Evolutionary conservation across 2,888 invertebrate genomes (phyloP).

Genomic region (Endomychus coccineus): DNA sequence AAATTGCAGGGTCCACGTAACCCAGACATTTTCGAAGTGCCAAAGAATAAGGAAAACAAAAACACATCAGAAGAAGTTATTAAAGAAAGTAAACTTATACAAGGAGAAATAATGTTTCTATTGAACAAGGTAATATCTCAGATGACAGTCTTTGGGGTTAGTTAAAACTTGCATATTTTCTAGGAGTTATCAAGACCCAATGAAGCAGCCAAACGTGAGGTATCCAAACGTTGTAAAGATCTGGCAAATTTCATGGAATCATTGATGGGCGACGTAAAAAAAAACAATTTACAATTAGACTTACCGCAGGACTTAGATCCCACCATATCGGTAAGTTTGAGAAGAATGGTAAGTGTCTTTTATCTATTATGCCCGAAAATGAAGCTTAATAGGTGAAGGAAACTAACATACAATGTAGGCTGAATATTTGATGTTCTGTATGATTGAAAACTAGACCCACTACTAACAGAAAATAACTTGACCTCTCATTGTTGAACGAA

Average conservation of each 20-base stretch:
- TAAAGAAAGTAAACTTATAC: slow-evolving; percentile 52
- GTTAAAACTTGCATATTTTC: slow-evolving; percentile 11
- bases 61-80: slow-evolving; percentile 54
- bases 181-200: slow-evolving; percentile 37
- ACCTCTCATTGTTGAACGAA: no score
- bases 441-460: no score
- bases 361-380: no score
- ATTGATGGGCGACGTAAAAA: slow-evolving; percentile 60
- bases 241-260: slow-evolving; percentile 69
- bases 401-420: no score
- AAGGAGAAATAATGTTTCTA: slow-evolving; percentile 59
- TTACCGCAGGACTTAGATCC: slow-evolving; percentile 54
- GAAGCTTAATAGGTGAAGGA: no score
- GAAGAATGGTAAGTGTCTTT: slow-evolving; percentile 24
- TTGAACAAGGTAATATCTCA: slow-evolving; percentile 53
- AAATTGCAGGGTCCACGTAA: slow-evolving; percentile 61
- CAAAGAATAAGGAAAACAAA: slow-evolving; percentile 36
- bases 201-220: slow-evolving; percentile 56
- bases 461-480: no score
- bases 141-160: background rate
- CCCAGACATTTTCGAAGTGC: slow-evolving; percentile 64
- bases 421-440: no score
- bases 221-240: slow-evolving; percentile 63
- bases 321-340: slow-evolving; percentile 55
- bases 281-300: slow-evolving; percentile 51